Evolutionary conservation across 2,888 invertebrate species (phyloP), one percentile per base, ranked within the genome.

Genomic region (Crematogaster levior): DNA sequence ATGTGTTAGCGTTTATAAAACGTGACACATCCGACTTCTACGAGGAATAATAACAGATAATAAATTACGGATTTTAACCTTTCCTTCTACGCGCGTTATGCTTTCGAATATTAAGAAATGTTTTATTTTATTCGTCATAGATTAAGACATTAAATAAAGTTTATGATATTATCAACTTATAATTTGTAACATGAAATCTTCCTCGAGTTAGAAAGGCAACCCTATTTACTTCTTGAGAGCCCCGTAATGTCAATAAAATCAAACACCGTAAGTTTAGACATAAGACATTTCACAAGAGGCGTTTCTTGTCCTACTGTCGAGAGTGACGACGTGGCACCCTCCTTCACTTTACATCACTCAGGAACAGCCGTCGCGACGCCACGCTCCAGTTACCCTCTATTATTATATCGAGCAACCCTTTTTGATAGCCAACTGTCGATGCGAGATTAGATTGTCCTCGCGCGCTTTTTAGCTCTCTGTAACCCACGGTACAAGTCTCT

Each of bases 321-420:
- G 30, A 77, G 21, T 30, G 40, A 58, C n/a, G 77, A 30, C 21
- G 5, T 24, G 46, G 21, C 61, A 53, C 21, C 40, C 53, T 43
- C 40, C 43, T 15, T n/a, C 43, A 53, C 10, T 40, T 37, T 21
- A 18, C 66, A 27, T 74, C 74, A 53, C 27, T 21, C 77, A 48
- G 58, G 34, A 85, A 83, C 81, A 63, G 53, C 48, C 40, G 83
- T 51, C 84, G 85, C 84, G 86, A 87, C 90, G 81, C 72, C 82
- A 70, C 75, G 89, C 83, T 83, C 89, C 84, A 87, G 65, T 91
- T 90, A 43, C 34, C 34, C 40, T 87, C 87, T 86, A 87, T 86
- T 88, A 90, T 91, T 88, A 85, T 73, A 73, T 15, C 75, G 65
- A 61, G 68, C 74, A 65, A 85, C 75, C 56, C 83, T 53, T 72